Percentiles rank a stretch among this genome's conserved stretches.
Evolutionary conservation across 23 tunicate genomes (phyloP).

Genomic region (Corella eumyota): DNA sequence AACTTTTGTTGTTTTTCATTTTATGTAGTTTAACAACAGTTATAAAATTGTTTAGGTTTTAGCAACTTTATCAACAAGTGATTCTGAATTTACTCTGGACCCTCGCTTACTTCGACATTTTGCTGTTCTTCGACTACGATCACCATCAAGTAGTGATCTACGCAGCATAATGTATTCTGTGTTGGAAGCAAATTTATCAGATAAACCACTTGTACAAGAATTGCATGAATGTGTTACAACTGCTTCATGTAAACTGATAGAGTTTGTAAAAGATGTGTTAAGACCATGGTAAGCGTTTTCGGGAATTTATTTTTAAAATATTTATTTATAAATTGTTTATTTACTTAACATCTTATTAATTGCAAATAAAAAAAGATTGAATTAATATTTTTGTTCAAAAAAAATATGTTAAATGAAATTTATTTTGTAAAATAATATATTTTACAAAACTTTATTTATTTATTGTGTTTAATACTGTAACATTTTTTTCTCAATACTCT

Average conservation of each 20-base stretch:
- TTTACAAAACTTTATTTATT: too few relatives aligned
- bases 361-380: too few relatives aligned
- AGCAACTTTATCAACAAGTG: conserved; percentile 56
- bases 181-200: conserved; percentile 73
- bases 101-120: conserved; percentile 85
- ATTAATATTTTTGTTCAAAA: too few relatives aligned
- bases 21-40: too few relatives aligned
- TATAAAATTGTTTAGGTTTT: conserved; percentile 65
- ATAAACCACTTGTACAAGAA: conserved; percentile 55
- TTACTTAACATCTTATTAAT: too few relatives aligned
- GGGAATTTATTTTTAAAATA: too few relatives aligned
- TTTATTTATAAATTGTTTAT: not conserved
- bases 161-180: conserved; percentile 64
- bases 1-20: too few relatives aligned
- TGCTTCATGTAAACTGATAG: conserved; percentile 56
- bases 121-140: conserved; percentile 66
- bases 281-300: conserved; percentile 56
- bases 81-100: conserved; percentile 41
- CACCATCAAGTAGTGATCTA: conserved; percentile 48
- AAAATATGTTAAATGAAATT: too few relatives aligned
- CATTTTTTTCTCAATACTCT: too few relatives aligned
- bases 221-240: conserved; percentile 53
- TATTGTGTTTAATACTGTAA: too few relatives aligned
- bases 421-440: too few relatives aligned
- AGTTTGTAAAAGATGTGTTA: conserved; percentile 52